These are phyloP conservation scores for Sceloporus undulatus DNA, from an alignment of 2,113 vertebrate genomes.

Conservation along the genomic window DNA sequence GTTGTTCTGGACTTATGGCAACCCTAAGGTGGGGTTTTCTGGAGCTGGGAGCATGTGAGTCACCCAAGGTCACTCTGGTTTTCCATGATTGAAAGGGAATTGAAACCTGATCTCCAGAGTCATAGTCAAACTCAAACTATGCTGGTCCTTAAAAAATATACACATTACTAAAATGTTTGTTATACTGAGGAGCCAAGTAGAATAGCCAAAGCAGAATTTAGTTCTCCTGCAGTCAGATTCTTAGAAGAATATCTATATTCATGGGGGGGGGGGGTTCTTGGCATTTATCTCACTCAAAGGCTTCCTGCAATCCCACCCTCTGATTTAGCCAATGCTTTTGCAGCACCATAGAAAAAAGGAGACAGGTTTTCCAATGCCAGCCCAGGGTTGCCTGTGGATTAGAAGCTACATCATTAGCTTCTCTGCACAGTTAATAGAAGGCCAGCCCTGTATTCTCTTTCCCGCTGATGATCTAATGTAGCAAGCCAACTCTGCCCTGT, in stretches of 20 bases:
- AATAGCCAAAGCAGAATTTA: background rate
- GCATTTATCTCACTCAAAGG: background rate
- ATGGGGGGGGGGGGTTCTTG: background rate
- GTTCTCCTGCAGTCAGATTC: background rate
- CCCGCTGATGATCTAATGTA: slow-evolving; percentile 45
- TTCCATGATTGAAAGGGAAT: too few relatives aligned
- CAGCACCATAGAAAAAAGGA: background rate
- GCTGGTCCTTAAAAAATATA: background rate
- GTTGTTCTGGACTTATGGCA: too few relatives aligned
- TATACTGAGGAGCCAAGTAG: background rate
- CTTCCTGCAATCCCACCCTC: fast-evolving
- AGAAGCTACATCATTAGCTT: slow-evolving; percentile 6
- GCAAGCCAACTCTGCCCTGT: slow-evolving; percentile 40
- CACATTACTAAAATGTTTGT: background rate
- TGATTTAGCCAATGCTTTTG: background rate
- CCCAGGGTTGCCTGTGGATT: background rate
- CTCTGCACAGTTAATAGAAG: slow-evolving; percentile 40
- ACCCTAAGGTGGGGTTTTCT: too few relatives aligned
- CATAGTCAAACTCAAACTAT: too few relatives aligned
- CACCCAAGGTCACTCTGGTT: too few relatives aligned
- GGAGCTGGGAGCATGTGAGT: too few relatives aligned
- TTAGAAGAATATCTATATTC: background rate
- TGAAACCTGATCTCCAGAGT: too few relatives aligned
- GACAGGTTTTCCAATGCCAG: background rate
- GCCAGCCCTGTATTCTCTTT: slow-evolving; percentile 32